Conservation (phyloP, 1,140 invertebrate species). For the Chymomyza costata region DNA sequence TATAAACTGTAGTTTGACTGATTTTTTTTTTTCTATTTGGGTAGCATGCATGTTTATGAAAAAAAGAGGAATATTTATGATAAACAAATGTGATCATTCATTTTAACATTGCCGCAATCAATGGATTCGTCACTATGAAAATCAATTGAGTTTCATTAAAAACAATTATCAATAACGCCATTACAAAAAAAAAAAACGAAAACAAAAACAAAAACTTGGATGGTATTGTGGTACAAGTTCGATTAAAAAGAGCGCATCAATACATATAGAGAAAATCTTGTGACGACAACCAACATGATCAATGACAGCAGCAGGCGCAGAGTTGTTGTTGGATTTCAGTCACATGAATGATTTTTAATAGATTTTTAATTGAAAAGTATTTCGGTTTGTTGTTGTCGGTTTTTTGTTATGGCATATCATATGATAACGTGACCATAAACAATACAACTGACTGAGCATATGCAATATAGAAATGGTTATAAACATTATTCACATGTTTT, state of each 20-base stretch:
- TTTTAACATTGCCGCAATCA: too few relatives aligned
- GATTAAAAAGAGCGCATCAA: too few relatives aligned
- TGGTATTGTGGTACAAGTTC: too few relatives aligned
- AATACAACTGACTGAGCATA: conserved; percentile 40
- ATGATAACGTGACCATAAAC: conserved; percentile 52
- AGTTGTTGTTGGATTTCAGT: conserved; percentile 21
- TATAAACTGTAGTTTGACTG: too few relatives aligned
- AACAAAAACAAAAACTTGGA: neutral
- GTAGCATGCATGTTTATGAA: too few relatives aligned
- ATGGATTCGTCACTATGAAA: conserved; percentile 64
- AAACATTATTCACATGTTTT: neutral
- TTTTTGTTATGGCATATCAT: conserved; percentile 44
- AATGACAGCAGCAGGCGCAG: conserved; percentile 13
- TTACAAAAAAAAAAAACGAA: conserved; percentile 21
- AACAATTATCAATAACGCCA: conserved; percentile 59
- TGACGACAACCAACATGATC: conserved; percentile 1
- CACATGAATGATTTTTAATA: conserved; percentile 60
- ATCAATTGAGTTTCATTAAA: conserved; percentile 64
- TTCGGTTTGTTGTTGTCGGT: conserved; percentile 35
- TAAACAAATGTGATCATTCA: too few relatives aligned
- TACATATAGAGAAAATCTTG: conserved; percentile 1
- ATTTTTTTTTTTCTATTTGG: too few relatives aligned
- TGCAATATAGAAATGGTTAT: too few relatives aligned
- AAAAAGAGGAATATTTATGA: too few relatives aligned
- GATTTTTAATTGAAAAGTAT: conserved; percentile 72